Evolutionary conservation across 30 jellyfish, hydroid and myxozoan species (phyloP).

Genomic region (Aurelia aurita): DNA sequence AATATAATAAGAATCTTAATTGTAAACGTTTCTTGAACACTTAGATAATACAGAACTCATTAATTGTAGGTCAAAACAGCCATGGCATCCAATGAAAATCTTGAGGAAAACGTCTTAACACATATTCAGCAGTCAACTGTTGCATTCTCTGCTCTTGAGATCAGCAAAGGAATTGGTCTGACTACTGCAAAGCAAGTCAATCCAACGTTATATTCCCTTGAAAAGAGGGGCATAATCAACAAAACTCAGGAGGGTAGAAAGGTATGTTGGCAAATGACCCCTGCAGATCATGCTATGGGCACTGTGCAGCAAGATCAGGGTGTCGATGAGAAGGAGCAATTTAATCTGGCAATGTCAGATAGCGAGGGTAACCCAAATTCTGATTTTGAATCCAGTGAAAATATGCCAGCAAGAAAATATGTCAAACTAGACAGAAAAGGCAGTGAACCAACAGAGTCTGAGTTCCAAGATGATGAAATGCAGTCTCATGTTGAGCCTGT

Average conservation of each 20-base stretch:
- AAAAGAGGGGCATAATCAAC: constrained; percentile 16
- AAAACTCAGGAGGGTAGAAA: constrained; percentile 10
- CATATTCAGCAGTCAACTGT: background rate
- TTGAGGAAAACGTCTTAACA: constrained; percentile 4
- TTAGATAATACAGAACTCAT: too few relatives aligned
- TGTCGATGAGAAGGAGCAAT: too few relatives aligned
- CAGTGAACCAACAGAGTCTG: background rate
- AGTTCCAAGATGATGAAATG: constrained; percentile 8
- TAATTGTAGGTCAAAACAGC: background rate
- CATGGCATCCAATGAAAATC: constrained; percentile 14
- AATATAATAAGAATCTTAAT: too few relatives aligned
- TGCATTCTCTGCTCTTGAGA: constrained; percentile 28
- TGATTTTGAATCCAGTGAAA: too few relatives aligned
- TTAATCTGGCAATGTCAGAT: too few relatives aligned
- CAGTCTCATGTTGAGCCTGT: background rate
- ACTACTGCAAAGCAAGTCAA: constrained; percentile 53
- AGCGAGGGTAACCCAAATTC: too few relatives aligned
- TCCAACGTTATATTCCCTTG: constrained; percentile 56
- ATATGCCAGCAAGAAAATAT: constrained; percentile 7
- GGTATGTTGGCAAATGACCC: constrained; percentile 30
- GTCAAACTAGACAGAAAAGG: background rate
- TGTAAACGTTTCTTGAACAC: too few relatives aligned
- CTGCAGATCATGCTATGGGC: background rate
- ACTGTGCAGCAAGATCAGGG: too few relatives aligned
- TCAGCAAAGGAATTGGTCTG: constrained; percentile 50